phyloP scores from a whole-genome alignment of 2,113 vertebrate species.

The Ailurus styani region DNA sequence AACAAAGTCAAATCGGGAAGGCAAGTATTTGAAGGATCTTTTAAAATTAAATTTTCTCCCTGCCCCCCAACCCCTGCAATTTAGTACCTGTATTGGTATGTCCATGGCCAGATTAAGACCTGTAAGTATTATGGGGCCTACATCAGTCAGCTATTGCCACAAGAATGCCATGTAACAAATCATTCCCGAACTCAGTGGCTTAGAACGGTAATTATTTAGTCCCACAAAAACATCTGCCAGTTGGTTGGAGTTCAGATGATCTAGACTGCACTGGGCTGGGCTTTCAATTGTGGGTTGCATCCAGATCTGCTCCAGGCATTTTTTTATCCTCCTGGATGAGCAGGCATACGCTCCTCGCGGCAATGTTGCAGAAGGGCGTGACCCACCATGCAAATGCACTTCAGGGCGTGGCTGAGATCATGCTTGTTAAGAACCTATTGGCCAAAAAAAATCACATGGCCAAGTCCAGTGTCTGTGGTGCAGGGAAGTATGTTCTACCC shows the following conservation, averaged over 20 bases:
- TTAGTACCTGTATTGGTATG: not conserved
- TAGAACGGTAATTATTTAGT: not conserved
- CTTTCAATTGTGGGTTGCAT: too few relatives aligned
- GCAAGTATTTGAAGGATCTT: not conserved
- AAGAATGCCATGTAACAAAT: not conserved
- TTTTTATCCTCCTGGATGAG: not conserved
- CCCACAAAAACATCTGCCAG: not conserved
- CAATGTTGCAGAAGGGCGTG: too few relatives aligned
- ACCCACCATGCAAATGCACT: not conserved
- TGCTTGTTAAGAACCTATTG: not conserved
- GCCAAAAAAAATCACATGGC: not conserved
- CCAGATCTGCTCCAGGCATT: not conserved
- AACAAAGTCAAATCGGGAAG: not conserved
- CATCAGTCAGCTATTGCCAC: not conserved
- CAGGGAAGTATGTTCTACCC: not conserved
- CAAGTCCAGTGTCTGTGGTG: not conserved
- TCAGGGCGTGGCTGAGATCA: not conserved
- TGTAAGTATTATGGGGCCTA: too few relatives aligned
- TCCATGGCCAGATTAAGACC: not conserved
- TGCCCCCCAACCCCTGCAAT: rapidly evolving
- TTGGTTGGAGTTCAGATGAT: not conserved
- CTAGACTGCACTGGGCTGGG: not conserved
- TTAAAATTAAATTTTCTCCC: not conserved
- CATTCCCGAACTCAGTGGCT: not conserved
- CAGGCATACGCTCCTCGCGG: rapidly evolving